Conservation (phyloP, 2,113 vertebrate genomes). For the Mesitornis unicolor region DNA sequence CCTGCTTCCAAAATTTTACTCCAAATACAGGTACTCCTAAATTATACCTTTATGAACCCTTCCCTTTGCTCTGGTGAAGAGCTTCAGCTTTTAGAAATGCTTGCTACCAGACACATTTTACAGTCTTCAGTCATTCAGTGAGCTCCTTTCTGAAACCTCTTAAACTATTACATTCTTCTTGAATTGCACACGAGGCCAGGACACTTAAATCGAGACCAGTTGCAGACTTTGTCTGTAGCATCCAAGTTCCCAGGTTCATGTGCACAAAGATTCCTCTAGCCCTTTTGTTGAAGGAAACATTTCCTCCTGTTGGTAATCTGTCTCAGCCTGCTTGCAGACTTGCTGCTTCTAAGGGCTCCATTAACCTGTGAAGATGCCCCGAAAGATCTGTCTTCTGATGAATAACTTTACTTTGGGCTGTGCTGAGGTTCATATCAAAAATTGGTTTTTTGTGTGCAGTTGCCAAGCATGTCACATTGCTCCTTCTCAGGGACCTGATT, state of each 20-base stretch:
- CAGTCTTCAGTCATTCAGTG: not conserved
- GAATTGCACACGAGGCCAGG: not conserved
- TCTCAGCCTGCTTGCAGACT: not conserved
- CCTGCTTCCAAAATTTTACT: not conserved
- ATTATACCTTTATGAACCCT: not conserved
- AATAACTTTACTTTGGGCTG: not conserved
- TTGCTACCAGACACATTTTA: not conserved
- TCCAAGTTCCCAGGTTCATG: not conserved
- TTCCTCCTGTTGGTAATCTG: not conserved
- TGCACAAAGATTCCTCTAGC: not conserved
- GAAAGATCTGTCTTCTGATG: not conserved
- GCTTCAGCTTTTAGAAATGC: not conserved
- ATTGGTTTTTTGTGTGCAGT: not conserved
- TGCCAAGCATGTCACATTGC: not conserved
- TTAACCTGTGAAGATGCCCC: not conserved
- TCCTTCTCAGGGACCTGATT: not conserved
- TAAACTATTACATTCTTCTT: not conserved
- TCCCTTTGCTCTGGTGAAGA: not conserved
- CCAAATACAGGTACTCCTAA: not conserved
- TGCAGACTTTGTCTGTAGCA: not conserved
- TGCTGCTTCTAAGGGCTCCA: not conserved
- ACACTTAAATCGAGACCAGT: not conserved
- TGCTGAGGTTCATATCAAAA: not conserved
- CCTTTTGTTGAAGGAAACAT: not conserved
- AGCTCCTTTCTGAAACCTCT: not conserved